Percentiles rank a stretch among this genome's conserved stretches.
Evolutionary conservation across 2,888 invertebrate genomes (phyloP).

Genomic region (Synanthedon andrenaeformis): DNA sequence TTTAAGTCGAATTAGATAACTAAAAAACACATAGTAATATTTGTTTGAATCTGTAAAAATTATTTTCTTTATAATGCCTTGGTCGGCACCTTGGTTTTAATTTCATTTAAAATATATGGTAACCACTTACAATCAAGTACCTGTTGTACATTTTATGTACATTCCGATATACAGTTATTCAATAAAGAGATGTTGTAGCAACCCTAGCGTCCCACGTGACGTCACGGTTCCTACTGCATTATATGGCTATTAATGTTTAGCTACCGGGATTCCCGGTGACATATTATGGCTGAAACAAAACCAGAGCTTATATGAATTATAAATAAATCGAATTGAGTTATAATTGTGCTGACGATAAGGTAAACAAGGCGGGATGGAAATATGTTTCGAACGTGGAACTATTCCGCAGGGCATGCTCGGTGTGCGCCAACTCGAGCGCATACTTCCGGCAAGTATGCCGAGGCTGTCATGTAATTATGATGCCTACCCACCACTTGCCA

Average conservation of each 20-base stretch:
- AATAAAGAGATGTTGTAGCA: neutral
- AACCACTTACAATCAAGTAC: too few relatives aligned
- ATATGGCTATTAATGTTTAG: conserved; percentile 4
- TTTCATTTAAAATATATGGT: too few relatives aligned
- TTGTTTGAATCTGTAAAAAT: too few relatives aligned
- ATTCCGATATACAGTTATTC: neutral
- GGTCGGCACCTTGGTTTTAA: too few relatives aligned
- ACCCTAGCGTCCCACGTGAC: conserved; percentile 1
- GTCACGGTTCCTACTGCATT: conserved; percentile 2
- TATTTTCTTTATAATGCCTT: too few relatives aligned
- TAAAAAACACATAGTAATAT: too few relatives aligned
- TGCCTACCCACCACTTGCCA: neutral
- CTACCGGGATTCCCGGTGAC: neutral
- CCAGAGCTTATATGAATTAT: too few relatives aligned
- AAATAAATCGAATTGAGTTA: too few relatives aligned
- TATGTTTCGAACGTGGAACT: neutral
- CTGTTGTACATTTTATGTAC: too few relatives aligned
- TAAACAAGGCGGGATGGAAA: neutral
- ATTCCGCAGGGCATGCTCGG: neutral
- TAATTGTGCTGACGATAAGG: too few relatives aligned
- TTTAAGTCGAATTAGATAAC: too few relatives aligned
- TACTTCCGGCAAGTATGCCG: conserved; percentile 6
- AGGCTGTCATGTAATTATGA: conserved; percentile 4
- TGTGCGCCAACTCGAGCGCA: conserved; percentile 1
- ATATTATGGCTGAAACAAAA: too few relatives aligned